Base-by-base conservation (phyloP, 2,113 vertebrate species). In the Nesoenas mayeri region DNA sequence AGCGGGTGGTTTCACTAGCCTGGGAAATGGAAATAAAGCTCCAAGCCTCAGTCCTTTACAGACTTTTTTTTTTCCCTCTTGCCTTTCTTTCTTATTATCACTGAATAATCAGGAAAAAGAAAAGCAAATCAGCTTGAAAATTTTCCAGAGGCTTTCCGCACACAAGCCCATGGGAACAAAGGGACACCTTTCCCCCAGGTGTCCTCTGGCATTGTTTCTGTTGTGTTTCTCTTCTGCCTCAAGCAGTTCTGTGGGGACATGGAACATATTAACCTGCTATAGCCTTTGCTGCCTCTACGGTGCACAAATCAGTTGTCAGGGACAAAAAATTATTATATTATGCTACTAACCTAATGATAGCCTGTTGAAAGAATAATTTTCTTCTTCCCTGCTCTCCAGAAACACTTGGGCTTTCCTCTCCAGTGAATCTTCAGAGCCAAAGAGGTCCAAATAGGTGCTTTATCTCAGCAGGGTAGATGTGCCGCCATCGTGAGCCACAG, bases 391-490 rank as follows among this genome's bases (percentile, higher is more conserved):
- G 0, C 72, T 78, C 82, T 88, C 61, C 69, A 89, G 83, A 95
- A 93, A 75, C 69, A 88, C 69, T 94, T 77, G 86, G 91, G 62
- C n/a, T 95, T 62, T 91, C 50, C 66, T 96, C 66, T 93, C 48
- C 54, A 57, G 50, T 82, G 84, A 89, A 81, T 93, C 86, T 91
- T 94, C 91, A 95, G 89, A 93, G 83, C 66, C 86, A 77, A 69
- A 85, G 77, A 92, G 73, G 74, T 91, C 91, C 92, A 87, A 70
- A 75, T 75, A 93, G 85, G 85, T 92, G 79, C 93, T 95, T 94
- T 95, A 96, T 95, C 72, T 79, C 92, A 75, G 96, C 83, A 79
- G 93, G 88, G 54, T 53, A 34, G 80, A 51, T 70, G 83, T 28
- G 73, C 42, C 0, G 2, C 48, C 57, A 1, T 20, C 8, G 19